Evolutionary conservation across 2,113 vertebrate species (phyloP), one percentile per base, ranked within the genome.

Genomic region (Empidonax traillii): DNA sequence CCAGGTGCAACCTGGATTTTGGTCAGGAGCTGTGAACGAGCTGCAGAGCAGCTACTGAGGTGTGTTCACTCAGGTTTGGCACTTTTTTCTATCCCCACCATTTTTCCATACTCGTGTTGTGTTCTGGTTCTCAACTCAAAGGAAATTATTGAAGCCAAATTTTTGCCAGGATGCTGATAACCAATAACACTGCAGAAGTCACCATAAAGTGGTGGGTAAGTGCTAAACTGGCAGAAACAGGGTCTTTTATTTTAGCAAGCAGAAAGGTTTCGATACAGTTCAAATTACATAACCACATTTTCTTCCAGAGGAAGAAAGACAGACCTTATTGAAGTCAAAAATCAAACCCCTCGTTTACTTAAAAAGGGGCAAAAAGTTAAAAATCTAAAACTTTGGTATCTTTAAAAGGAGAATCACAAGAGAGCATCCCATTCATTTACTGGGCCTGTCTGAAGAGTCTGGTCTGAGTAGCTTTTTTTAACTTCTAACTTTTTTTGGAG

Each of bases 281-380:
- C 61, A 81, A 93, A 75, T 68, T 56, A 41, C 3, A 61, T 24
- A 92, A 53, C 37, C 31, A 33, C 28, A 2, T 72, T 80, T 85
- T 78, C 72, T 71, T 78, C 73, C 61, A 78, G 72, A 59, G 83
- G 23, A 65, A 93, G 63, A 92, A 88, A 84, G 88, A 21, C 24
- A 87, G 84, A 84, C 7, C 16, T 84, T 78, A 92, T 17, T 92
- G 62, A 95, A 94, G 80, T 79, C 8, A 79, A 90, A 89, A 90
- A 84, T 81, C 79, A 89, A 92, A 97, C 78, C 90, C 80, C 59
- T 67, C 68, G 72, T 80, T 94, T 89, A 92, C 85, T 94, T 90
- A 44, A 88, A 88, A 92, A 94, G 35, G 55, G 25, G 4, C 72
- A 69, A 52, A 62, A 94, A 93, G 88, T 94, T 74, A 59, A 78